Conservation (phyloP, 64 coral and sea anemone species). For the Montipora foliosa region DNA sequence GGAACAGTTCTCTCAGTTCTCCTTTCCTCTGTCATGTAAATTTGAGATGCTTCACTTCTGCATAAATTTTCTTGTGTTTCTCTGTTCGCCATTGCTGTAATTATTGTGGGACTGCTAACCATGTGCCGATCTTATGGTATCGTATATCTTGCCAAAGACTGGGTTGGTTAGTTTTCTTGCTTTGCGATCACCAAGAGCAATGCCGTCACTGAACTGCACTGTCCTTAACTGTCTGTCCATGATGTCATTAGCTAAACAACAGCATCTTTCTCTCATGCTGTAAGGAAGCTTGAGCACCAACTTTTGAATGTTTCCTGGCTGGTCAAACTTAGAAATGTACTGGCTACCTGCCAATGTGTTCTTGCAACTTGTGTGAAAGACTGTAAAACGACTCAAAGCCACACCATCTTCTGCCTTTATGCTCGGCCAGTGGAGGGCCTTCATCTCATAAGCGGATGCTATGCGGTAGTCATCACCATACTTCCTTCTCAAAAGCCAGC, state of each 20-base stretch:
- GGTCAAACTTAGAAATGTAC: too few species aligned
- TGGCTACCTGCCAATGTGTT: background rate
- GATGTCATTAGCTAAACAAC: constrained; percentile 9
- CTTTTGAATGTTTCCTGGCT: constrained; percentile 24
- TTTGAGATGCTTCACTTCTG: too few species aligned
- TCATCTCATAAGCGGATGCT: background rate
- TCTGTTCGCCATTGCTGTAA: too few species aligned
- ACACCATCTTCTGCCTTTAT: constrained; percentile 35
- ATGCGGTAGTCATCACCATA: constrained; percentile 1
- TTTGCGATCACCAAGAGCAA: background rate
- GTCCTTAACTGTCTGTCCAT: background rate
- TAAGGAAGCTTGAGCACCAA: constrained; percentile 59
- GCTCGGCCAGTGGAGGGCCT: background rate
- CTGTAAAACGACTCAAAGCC: background rate
- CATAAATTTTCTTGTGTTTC: too few species aligned
- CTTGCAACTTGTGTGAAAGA: background rate
- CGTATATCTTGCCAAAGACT: too few species aligned
- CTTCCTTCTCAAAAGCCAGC: constrained; percentile 1
- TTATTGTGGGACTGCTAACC: too few species aligned
- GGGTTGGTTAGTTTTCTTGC: background rate
- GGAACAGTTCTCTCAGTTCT: too few species aligned
- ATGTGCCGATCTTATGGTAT: too few species aligned
- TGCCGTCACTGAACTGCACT: background rate
- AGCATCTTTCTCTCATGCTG: constrained; percentile 49
- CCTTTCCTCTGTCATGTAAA: too few species aligned